Base-by-base conservation (phyloP, 2,888 invertebrate genomes). In the Apotomis turbidana region DNA sequence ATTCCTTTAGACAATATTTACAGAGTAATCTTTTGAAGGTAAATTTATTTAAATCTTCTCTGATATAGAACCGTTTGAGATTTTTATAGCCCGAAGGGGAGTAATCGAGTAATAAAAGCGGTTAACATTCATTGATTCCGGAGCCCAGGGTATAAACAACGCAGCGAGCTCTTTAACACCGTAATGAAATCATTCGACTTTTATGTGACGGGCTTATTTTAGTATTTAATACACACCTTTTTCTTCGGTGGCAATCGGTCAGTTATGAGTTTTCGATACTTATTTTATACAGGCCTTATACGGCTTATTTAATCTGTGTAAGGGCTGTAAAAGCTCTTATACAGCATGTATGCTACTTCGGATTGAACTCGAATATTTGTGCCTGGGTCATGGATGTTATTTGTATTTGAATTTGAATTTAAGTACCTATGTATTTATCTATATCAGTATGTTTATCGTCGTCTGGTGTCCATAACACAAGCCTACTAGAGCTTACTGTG, bases 21-120 rank as follows among this genome's bases (percentile, higher is more conserved):
- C 51, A 71, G 41, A 67, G 57, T 49, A 67, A 71, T 61, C 10
- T 61, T 57, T 67, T 49, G 44, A 61, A 71, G 67, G 55, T 71
- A 67, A 61, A 71, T 61, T 61, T 67, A 62, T 62, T 72, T 51
- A 68, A 72, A 72, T 68, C 58, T 72, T 68, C 60, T 52, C 52
- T 54, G 36, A 59, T 68, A 68, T 58, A 68, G n/a, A 52, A 54
- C 15, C 52, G 63, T 62, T 71, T 68, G 46, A 68, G 71, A 68
- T 72, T 72, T 68, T 68, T 63, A 72, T 72, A 44, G 72, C 52
- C 57, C 12, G 15, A 54, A 63, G 71, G 68, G 68, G 62, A 72
- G 46, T 68, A 63, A 72, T 52, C 44, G 68, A 57, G 57, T 68
- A 68, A 63, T 72, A 72, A 72, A 72, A 58, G 46, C 13, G 68